Evolutionary conservation across 64 coral and sea anemone species (phyloP).

Genomic region (Pocillopora damicornis): DNA sequence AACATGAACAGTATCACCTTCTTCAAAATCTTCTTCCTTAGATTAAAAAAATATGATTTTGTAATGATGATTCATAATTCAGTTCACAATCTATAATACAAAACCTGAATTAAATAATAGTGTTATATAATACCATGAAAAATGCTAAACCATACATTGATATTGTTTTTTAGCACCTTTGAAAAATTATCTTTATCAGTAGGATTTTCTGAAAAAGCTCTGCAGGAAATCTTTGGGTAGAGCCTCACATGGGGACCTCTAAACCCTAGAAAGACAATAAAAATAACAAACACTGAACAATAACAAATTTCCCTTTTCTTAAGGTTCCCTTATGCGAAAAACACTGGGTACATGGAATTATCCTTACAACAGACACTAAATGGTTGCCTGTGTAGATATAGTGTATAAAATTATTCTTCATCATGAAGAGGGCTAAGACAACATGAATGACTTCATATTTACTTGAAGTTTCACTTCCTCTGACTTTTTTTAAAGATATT

Average conservation of each 20-base stretch:
- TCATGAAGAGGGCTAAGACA: too few species aligned
- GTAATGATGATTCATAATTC: background rate
- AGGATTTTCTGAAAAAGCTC: conserved; percentile 13
- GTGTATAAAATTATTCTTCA: too few species aligned
- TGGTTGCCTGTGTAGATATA: too few species aligned
- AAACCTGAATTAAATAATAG: background rate
- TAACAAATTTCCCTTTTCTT: background rate
- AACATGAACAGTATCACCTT: conserved; percentile 10
- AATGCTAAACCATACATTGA: too few species aligned
- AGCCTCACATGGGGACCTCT: background rate
- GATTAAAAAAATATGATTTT: background rate
- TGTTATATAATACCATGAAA: background rate
- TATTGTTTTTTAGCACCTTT: background rate
- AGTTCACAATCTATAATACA: background rate
- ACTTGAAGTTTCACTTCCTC: too few species aligned
- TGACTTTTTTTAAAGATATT: too few species aligned
- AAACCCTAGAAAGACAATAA: background rate
- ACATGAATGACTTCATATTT: too few species aligned
- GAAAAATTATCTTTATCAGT: background rate
- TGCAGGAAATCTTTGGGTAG: background rate
- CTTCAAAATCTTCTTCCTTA: conserved; percentile 5
- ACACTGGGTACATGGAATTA: too few species aligned
- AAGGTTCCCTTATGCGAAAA: too few species aligned
- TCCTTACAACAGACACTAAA: too few species aligned
- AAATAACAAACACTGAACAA: background rate